phyloP scores from a whole-genome alignment of 2,888 invertebrate species.

The Amiota communis region DNA sequence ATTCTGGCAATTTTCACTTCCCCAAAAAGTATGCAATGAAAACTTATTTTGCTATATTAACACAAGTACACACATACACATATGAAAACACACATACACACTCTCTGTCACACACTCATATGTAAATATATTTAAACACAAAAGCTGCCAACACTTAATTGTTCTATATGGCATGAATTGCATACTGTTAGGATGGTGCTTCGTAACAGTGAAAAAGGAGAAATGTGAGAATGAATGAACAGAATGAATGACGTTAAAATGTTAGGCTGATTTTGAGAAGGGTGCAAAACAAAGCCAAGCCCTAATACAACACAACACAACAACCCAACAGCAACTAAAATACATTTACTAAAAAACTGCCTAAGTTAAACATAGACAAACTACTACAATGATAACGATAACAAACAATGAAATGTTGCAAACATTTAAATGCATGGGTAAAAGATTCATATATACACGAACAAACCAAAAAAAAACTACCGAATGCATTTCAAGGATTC shows the following conservation, averaged over 20 bases:
- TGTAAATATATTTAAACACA: not conserved
- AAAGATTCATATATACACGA: no score
- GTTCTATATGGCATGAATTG: not conserved
- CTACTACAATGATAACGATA: not conserved
- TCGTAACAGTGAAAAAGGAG: not conserved
- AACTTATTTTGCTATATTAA: not conserved
- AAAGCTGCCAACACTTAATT: constrained; percentile 16
- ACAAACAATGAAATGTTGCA: not conserved
- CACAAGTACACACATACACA: not conserved
- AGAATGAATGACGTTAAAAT: not conserved
- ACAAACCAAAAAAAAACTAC: no score
- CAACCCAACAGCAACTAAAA: no score
- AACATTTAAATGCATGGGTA: no score
- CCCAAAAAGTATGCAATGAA: not conserved
- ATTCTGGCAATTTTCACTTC: not conserved
- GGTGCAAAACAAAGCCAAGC: not conserved
- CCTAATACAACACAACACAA: no score
- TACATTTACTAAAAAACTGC: no score
- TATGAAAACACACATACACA: not conserved
- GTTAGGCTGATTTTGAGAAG: not conserved
- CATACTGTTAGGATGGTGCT: not conserved
- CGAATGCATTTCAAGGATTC: no score
- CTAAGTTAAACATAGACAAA: no score
- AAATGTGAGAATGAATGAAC: not conserved
- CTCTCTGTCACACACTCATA: not conserved